phyloP scores from a whole-genome alignment of 2,797 vertebrate species.

The Chaenodraco wilsoni region DNA sequence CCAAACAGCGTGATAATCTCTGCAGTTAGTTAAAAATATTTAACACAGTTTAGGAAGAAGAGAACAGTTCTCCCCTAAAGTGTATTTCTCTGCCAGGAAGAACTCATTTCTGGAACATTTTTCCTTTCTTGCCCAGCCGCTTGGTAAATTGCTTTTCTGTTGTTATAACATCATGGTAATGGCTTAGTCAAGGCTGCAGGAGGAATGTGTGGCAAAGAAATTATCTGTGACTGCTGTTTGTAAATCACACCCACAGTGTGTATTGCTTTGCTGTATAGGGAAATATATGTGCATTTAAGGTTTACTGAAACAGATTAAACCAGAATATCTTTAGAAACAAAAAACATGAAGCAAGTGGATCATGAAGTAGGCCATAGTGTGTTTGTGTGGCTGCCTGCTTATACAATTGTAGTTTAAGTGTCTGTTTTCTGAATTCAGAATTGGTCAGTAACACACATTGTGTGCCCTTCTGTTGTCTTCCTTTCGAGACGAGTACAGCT shows the following conservation, averaged over 20 bases:
- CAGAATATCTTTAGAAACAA: slow-evolving; percentile 9
- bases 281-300: slow-evolving; percentile 1
- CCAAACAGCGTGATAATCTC: slow-evolving; percentile 28
- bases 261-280: slow-evolving; percentile 15
- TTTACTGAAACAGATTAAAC: slow-evolving; percentile 16
- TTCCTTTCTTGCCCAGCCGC: neutral
- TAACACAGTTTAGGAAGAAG: slow-evolving; percentile 24
- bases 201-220: slow-evolving; percentile 49
- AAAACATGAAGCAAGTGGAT: neutral
- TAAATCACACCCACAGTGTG: slow-evolving; percentile 43
- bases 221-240: slow-evolving; percentile 49
- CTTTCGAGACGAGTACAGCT: neutral
- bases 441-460: neutral
- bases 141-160: slow-evolving; percentile 32
- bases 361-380: neutral
- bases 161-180: slow-evolving; percentile 39
- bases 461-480: neutral
- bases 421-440: neutral
- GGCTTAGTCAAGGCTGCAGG: slow-evolving; percentile 40
- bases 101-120: slow-evolving; percentile 27
- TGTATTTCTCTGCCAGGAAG: slow-evolving; percentile 17
- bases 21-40: slow-evolving; percentile 35
- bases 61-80: slow-evolving; percentile 14
- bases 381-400: slow-evolving; percentile 2
- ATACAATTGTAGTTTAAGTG: neutral